These are phyloP conservation scores for Mesocricetus auratus DNA, from an alignment of 2,113 vertebrate genomes.

Conservation along the genomic window DNA sequence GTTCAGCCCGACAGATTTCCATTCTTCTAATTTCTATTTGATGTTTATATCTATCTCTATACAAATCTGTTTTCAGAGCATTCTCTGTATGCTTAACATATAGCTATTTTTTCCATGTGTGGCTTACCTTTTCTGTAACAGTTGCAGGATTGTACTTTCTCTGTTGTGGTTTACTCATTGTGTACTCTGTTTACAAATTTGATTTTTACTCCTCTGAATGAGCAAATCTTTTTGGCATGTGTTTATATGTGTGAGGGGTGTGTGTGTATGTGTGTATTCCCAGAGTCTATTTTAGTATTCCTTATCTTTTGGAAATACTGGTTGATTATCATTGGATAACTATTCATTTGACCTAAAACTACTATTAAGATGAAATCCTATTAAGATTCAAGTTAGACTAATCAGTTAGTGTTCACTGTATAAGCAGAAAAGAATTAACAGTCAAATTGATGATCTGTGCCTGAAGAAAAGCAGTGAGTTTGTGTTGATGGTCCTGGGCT, in stretches of 20 bases:
- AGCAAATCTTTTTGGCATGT: background rate
- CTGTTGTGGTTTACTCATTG: conserved; percentile 18
- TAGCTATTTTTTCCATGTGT: background rate
- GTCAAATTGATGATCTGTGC: background rate
- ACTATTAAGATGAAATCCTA: conserved; percentile 1
- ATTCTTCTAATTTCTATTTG: conserved; percentile 30
- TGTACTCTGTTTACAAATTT: background rate
- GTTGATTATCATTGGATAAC: background rate
- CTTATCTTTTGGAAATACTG: conserved; percentile 2
- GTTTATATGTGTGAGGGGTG: background rate
- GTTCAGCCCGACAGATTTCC: background rate
- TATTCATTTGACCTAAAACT: conserved; percentile 38
- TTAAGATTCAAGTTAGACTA: background rate
- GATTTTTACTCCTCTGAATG: background rate
- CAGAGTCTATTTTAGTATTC: background rate
- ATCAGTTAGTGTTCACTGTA: background rate
- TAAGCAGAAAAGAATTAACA: background rate
- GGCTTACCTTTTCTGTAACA: background rate
- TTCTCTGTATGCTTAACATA: background rate
- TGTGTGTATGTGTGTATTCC: background rate
- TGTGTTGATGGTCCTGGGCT: background rate
- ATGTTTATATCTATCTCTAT: background rate
- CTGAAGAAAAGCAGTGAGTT: background rate
- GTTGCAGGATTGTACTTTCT: background rate
- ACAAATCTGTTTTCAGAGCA: conserved; percentile 17